Evolutionary conservation across 2,113 vertebrate species (phyloP).

Genomic region (Fregetta grallaria): DNA sequence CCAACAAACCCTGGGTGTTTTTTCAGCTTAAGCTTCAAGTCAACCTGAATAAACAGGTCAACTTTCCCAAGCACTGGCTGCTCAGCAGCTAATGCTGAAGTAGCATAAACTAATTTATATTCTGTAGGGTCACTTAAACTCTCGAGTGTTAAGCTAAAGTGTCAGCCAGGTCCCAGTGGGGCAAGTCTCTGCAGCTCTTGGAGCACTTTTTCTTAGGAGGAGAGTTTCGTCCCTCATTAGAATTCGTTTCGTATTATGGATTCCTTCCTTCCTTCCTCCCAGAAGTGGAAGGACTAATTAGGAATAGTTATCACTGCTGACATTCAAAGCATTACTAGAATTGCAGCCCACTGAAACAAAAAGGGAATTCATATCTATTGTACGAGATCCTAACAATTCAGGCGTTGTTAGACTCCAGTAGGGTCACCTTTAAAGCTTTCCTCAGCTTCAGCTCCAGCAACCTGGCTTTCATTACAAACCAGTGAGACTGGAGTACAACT

Average conservation of each 20-base stretch:
- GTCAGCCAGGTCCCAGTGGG: constrained; percentile 22
- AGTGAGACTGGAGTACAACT: not conserved
- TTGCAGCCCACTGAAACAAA: not conserved
- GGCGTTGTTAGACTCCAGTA: not conserved
- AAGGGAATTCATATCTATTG: not conserved
- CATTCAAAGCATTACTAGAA: not conserved
- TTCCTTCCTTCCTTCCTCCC: not conserved
- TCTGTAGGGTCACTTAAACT: constrained; percentile 35
- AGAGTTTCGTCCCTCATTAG: not conserved
- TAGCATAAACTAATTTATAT: constrained; percentile 33
- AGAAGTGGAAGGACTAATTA: constrained; percentile 25
- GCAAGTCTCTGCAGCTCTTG: not conserved
- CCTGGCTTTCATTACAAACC: not conserved
- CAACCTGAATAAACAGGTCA: constrained; percentile 15
- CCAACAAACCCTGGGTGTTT: not conserved
- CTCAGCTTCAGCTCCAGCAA: not conserved
- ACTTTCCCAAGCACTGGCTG: not conserved
- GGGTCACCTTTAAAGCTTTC: not conserved
- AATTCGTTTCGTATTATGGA: not conserved
- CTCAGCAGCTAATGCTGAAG: not conserved
- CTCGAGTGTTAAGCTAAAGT: not conserved
- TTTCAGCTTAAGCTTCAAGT: not conserved
- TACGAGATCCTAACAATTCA: not conserved
- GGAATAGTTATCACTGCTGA: not conserved
- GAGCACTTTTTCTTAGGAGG: not conserved